Conservation (phyloP, 2,888 invertebrate species). For the Pycnomerus fuliginosus region DNA sequence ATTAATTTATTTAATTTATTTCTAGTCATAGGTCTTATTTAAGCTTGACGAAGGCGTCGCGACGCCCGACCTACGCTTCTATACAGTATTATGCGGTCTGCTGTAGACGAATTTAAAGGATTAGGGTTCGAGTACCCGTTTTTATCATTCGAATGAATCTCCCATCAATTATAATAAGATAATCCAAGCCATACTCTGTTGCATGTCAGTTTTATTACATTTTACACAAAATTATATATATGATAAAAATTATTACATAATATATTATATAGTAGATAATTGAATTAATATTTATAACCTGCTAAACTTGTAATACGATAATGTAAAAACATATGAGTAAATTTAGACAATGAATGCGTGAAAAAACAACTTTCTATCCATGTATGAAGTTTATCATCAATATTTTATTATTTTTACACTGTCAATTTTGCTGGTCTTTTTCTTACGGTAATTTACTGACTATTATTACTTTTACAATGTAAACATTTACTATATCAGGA, state of each 20-base stretch:
- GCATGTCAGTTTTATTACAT: slow-evolving; percentile 54
- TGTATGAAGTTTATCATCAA: slow-evolving; percentile 39
- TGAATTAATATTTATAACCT: slow-evolving; percentile 52
- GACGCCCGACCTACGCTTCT: slow-evolving; percentile 35
- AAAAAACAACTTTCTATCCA: slow-evolving; percentile 47
- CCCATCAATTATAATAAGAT: slow-evolving; percentile 38
- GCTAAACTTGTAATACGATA: slow-evolving; percentile 53
- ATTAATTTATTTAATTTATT: slow-evolving; percentile 35
- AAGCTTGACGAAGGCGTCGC: slow-evolving; percentile 9
- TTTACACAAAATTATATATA: slow-evolving; percentile 52
- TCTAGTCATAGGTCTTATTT: slow-evolving; percentile 29
- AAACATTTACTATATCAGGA: slow-evolving; percentile 44
- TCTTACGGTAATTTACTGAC: slow-evolving; percentile 33
- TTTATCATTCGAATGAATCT: slow-evolving; percentile 32
- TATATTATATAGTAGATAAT: slow-evolving; percentile 50
- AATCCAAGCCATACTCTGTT: slow-evolving; percentile 52
- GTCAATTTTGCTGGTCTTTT: slow-evolving; percentile 50
- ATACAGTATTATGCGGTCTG: slow-evolving; percentile 44
- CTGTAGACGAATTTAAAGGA: slow-evolving; percentile 35
- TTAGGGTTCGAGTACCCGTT: slow-evolving; percentile 44
- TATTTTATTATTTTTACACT: slow-evolving; percentile 48
- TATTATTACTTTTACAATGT: slow-evolving; percentile 41
- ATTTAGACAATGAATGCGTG: slow-evolving; percentile 51
- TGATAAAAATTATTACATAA: slow-evolving; percentile 48
- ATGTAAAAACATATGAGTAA: slow-evolving; percentile 52